Evolutionary conservation across 92 coral and sea anemone genomes (phyloP), one percentile per base, ranked within the genome.

Genomic region (Nematostella vectensis): DNA sequence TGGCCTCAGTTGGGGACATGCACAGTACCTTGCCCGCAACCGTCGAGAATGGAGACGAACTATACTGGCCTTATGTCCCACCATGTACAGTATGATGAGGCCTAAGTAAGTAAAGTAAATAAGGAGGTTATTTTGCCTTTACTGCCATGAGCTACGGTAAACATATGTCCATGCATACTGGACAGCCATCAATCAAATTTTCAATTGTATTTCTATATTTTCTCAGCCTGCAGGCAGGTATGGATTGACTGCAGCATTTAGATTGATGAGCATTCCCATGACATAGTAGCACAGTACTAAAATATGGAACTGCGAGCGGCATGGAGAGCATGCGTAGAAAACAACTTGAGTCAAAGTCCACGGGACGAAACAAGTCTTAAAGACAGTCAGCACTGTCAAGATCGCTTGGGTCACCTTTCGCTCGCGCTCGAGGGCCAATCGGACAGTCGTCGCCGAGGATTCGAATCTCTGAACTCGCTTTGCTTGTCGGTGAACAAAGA

Each of bases 371-470:
- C 11, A 45, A 19, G 21, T 4, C 51, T 45, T 45, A 19, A 45
- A 45, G 4, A 19, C 51, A 9, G 51, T 4, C 4, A 22, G 4
- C 4, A 45, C 23, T 6, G 51, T 45, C 51, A 45, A 4, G 4
- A 45, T 19, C 12, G 51, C 51, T 19, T 22, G 51, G 23, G 51
- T 45, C 51, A 45, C 51, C 51, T 45, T 45, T 45, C 51, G 51
- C 21, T 45, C 51, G 18, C 51, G 51, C 18, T 45, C 51, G 23
- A 22, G 17, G 4, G 18, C 51, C 12, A 45, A 10, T 11, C 51
- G 51, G 4, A 19, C 11, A 6, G 51, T 45, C 21, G 4, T 11
- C 51, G 51, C 51, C 11, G 51, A 45, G 18, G 9, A 6, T 6
- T 45, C 51, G 51, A 4, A 4, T 9, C 51, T 45, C 21, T 17